Base-by-base conservation (phyloP, 1,140 invertebrate genomes). In the Halesus radiatus region DNA sequence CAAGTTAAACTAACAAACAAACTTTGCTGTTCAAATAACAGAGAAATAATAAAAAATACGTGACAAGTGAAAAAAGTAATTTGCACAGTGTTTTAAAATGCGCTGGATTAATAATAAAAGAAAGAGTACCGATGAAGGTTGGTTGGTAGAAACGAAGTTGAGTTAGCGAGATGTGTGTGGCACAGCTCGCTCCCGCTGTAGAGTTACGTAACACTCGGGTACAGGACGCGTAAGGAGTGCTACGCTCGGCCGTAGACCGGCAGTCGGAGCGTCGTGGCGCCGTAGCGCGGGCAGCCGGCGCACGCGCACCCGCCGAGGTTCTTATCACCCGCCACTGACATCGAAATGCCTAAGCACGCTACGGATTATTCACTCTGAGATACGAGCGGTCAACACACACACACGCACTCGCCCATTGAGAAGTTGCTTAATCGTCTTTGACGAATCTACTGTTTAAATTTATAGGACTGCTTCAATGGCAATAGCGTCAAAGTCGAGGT, bases 211-310 rank as follows among this genome's bases (percentile, higher is more conserved):
- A 66, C 29, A 29, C 62, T 29, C 62, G 62, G 62, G 22, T 66
- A 10, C 62, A 66, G 62, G 62, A 66, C 62, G 62, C 62, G 62
- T n/a, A 29, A 66, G 62, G 62, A 66, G 62, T 66, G 62, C 62
- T 66, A 22, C 10, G 62, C 16, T 29, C 18, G 56, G 56, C 56
- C 56, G 56, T 66, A 3, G 29, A 29, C 22, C 29, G 29, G 16
- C 62, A 6, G 62, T 5, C 62, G 62, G 1, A n/a, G 29, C 23
- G 60, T n/a, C 37, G 37, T 13, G 15, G 26, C 62, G 37, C 37
- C 37, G 37, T 45, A 45, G 10, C 5, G 37, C 37, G 10, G 10
- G 8, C 6, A 32, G 60, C 23, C 62, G 20, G 62, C 62, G 62
- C 62, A 32, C 62, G 29, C 23, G 29, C 62, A 29, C 62, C 62